Evolutionary conservation across 2,797 vertebrate genomes (phyloP).

Genomic region (Falco cherrug): DNA sequence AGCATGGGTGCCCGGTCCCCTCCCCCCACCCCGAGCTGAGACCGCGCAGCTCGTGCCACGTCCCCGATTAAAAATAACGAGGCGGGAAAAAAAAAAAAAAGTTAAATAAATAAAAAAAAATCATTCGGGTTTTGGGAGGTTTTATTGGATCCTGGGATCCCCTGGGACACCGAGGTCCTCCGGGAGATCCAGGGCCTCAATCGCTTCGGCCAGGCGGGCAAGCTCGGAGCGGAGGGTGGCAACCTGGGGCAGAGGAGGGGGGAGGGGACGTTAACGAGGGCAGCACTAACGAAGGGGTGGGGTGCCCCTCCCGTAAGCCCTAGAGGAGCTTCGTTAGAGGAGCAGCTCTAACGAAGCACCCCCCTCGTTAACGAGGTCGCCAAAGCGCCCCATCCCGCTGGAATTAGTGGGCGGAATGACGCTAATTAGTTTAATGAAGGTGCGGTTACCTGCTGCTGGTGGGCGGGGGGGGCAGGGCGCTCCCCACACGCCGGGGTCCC

Average conservation of each 20-base stretch:
- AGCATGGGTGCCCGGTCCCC: not conserved
- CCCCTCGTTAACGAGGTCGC: not conserved
- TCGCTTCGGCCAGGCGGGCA: not conserved
- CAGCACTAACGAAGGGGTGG: not conserved
- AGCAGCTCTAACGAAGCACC: too few species aligned
- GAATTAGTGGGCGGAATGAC: too few species aligned
- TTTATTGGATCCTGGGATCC: not conserved
- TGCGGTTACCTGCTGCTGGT: not conserved
- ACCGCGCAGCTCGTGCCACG: too few species aligned
- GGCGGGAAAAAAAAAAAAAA: too few species aligned
- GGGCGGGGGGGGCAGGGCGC: not conserved
- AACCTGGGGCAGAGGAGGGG: not conserved
- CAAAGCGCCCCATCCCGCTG: too few species aligned
- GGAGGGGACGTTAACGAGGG: not conserved
- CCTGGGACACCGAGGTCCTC: not conserved
- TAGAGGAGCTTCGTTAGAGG: too few species aligned
- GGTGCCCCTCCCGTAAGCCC: too few species aligned
- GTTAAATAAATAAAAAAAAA: too few species aligned
- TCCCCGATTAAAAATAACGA: too few species aligned
- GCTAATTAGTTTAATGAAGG: not conserved
- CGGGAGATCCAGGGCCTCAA: not conserved
- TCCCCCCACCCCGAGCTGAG: too few species aligned
- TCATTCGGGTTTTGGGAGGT: not conserved
- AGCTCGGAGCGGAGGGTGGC: not conserved
- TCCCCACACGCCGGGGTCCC: not conserved